phyloP scores from a whole-genome alignment of 2,113 vertebrate genomes.

The Oreocharis arfaki region DNA sequence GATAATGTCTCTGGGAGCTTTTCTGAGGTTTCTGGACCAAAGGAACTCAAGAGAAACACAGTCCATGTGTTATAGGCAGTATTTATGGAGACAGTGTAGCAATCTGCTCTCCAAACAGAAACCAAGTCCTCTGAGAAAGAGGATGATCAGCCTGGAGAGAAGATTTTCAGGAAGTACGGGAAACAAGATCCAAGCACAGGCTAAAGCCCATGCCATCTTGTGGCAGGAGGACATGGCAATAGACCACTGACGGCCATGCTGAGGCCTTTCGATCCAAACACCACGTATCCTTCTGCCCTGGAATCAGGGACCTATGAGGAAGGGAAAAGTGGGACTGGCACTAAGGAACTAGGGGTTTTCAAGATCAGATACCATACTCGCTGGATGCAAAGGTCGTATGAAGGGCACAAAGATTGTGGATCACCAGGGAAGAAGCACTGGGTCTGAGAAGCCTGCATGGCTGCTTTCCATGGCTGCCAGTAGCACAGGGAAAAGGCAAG shows the following conservation, averaged over 20 bases:
- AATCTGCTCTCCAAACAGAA: not conserved
- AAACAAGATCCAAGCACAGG: not conserved
- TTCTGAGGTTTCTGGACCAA: not conserved
- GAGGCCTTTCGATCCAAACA: not conserved
- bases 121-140: not conserved
- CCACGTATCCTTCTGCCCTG: not conserved
- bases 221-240: not conserved
- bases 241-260: not conserved
- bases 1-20: not conserved
- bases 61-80: accelerated
- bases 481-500: not conserved
- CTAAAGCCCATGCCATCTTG: not conserved
- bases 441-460: not conserved
- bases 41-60: not conserved
- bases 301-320: not conserved
- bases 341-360: not conserved
- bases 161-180: not conserved
- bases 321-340: not conserved
- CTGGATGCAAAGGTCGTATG: not conserved
- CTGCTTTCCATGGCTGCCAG: not conserved
- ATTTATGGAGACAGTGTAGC: not conserved
- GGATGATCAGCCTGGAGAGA: not conserved
- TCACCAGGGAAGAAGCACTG: not conserved
- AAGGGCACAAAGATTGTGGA: not conserved
- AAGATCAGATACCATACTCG: not conserved